Evolutionary conservation across 2,888 invertebrate genomes (phyloP), one percentile per base, ranked within the genome.

Genomic region (Drosophila birchii): DNA sequence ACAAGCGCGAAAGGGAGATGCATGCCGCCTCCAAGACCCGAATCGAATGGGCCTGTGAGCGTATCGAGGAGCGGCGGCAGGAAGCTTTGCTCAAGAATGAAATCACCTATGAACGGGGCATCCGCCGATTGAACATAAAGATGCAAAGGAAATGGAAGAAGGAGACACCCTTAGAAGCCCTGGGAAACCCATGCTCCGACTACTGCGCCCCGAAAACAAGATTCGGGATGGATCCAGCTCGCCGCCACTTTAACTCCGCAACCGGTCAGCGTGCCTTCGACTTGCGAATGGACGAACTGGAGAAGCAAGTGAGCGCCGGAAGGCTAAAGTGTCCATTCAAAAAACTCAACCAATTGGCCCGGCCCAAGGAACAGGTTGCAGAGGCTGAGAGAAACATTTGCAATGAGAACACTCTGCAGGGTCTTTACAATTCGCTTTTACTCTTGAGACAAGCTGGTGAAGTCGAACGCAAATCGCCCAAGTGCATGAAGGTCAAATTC

Each of bases 191-290:
- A 36, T 93, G 94, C 32, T 95, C 95, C 0, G 94, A 95, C 72
- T 88, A 95, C 29, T 94, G 95, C 90, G 95, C 94, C 0, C 95
- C 96, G 0, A 91, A 94, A 39, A 93, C 95, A 54, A 91, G 95
- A 36, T 94, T 95, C 85, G 96, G 96, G 0, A 94, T 94, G 81
- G 94, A 95, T 93, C 95, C 95, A 1, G 93, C 94, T 71, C 93
- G 94, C 47, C 92, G 94, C 69, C 95, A 95, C 77, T 94, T 90
- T 59, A 69, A 78, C 3, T 86, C 90, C 1, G 83, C 76, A 12
- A 85, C 81, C 1, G 60, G 29, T 0, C 72, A 75, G 0, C 89
- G 88, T 38, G 81, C 88, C 1, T 92, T 92, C 56, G 89, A 91
- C 64, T 80, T 88, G 75, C 86, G 91, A 20, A 91, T 92, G 60